A percentile compares a stretch with the other conserved stretches of the same genome.
phyloP scores from a whole-genome alignment of 2,888 invertebrate species.

The Sphaerophoria rueppellii region DNA sequence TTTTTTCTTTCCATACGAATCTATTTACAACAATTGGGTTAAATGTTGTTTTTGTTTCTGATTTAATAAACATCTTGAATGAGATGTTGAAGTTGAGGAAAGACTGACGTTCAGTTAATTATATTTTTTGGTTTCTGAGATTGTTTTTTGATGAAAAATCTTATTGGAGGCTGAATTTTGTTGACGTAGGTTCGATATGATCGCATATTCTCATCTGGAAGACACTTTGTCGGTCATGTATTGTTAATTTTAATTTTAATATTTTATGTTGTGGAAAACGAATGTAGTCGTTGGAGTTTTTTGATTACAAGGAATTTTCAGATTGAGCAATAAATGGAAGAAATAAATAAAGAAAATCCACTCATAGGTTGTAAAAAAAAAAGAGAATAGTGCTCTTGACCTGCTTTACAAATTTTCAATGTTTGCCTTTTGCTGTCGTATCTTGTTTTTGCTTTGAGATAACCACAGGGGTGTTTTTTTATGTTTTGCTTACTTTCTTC shows the following conservation, averaged over 20 bases:
- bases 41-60: conserved; percentile 20
- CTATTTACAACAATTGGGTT: conserved; percentile 63
- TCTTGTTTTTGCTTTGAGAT: too few relatives aligned
- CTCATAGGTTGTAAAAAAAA: not conserved
- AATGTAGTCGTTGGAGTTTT: not conserved
- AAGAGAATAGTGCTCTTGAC: too few relatives aligned
- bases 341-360: not conserved
- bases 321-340: not conserved
- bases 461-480: too few relatives aligned
- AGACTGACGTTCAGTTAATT: conserved; percentile 17
- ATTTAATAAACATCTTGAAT: conserved; percentile 9
- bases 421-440: too few relatives aligned
- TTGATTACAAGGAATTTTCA: not conserved
- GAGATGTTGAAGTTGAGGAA: conserved; percentile 24
- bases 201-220: not conserved
- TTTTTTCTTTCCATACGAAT: conserved; percentile 43
- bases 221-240: conserved; percentile 30
- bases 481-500: too few relatives aligned
- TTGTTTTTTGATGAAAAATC: conserved; percentile 21
- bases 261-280: not conserved
- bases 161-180: conserved; percentile 37
- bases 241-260: conserved; percentile 14
- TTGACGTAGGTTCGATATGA: not conserved
- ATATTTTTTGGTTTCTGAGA: conserved; percentile 7
- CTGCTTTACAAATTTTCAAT: too few relatives aligned